A percentile compares a stretch with the other conserved stretches of the same genome.
Conservation (phyloP, 1,140 invertebrate species). For the Drosophila lini region DNA sequence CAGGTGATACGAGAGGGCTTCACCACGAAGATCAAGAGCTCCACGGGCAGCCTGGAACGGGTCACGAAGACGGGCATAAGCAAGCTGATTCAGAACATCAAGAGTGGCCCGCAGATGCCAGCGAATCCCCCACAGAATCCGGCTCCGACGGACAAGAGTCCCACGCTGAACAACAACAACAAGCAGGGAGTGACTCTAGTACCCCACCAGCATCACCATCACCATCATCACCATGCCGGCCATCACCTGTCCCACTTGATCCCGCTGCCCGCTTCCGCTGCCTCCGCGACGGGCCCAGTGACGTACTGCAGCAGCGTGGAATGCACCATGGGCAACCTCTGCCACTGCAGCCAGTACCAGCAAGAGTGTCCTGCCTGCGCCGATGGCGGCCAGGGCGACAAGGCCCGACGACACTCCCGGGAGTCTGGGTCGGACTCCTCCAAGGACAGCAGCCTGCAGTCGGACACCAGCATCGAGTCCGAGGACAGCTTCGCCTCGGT, state of each 20-base stretch:
- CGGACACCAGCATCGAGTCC: slow-evolving; percentile 96
- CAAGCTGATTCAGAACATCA: slow-evolving; percentile 91
- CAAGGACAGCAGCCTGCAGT: slow-evolving; percentile 95
- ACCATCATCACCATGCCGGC: slow-evolving; percentile 61
- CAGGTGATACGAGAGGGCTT: slow-evolving; percentile 93
- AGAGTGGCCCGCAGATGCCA: slow-evolving; percentile 80
- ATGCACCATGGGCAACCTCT: slow-evolving; percentile 58
- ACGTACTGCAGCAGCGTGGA: slow-evolving; percentile 75
- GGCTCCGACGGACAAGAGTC: slow-evolving; percentile 9
- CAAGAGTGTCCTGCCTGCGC: slow-evolving; percentile 68
- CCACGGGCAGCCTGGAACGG: slow-evolving; percentile 92
- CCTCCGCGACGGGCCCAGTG: slow-evolving; percentile 56
- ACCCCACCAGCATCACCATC: slow-evolving; percentile 57
- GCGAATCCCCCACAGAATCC: slow-evolving; percentile 13
- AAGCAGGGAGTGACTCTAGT: slow-evolving; percentile 25
- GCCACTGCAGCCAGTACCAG: slow-evolving; percentile 78
- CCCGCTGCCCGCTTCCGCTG: slow-evolving; percentile 6
- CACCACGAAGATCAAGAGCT: slow-evolving; percentile 91
- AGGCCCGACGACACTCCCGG: slow-evolving; percentile 86
- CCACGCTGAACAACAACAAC: slow-evolving; percentile 45
- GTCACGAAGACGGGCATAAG: slow-evolving; percentile 91
- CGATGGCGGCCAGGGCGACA: slow-evolving; percentile 53
- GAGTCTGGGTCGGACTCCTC: slow-evolving; percentile 96
- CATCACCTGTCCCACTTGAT: slow-evolving; percentile 37
- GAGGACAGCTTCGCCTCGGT: slow-evolving; percentile 96